phyloP scores from a whole-genome alignment of 2,113 vertebrate genomes.

The pig (Sus scrofa) region DNA sequence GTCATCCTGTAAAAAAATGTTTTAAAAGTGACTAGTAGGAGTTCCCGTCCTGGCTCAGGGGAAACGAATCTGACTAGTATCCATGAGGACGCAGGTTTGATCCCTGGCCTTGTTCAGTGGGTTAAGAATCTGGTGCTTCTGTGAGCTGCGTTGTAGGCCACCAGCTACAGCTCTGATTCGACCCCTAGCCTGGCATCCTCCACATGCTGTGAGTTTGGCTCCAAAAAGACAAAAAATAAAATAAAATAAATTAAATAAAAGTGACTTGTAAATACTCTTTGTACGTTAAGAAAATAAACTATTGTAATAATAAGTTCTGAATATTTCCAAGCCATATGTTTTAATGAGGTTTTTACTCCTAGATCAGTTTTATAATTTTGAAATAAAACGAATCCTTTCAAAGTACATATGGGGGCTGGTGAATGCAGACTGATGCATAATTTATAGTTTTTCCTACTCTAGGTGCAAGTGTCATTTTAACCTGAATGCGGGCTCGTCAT shows the following conservation, averaged over 20 bases:
- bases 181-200: too few relatives aligned
- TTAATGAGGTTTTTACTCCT: not conserved
- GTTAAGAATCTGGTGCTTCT: too few relatives aligned
- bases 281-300: not conserved
- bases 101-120: too few relatives aligned
- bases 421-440: not conserved
- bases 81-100: too few relatives aligned
- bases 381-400: slow-evolving; percentile 44
- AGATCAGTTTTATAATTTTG: slow-evolving; percentile 49
- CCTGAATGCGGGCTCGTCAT: not conserved
- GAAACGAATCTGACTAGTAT: too few relatives aligned
- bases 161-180: too few relatives aligned
- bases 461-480: not conserved
- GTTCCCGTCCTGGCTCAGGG: too few relatives aligned
- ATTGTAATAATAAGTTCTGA: not conserved
- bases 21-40: too few relatives aligned
- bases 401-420: not conserved
- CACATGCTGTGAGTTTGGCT: too few relatives aligned
- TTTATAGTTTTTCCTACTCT: slow-evolving; percentile 39
- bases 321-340: not conserved
- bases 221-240: too few relatives aligned
- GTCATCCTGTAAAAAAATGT: not conserved
- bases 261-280: not conserved
- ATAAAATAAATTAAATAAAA: not conserved
- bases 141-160: too few relatives aligned